Evolutionary conservation across 1,140 invertebrate species (phyloP).

Genomic region (Drosophila bocki): DNA sequence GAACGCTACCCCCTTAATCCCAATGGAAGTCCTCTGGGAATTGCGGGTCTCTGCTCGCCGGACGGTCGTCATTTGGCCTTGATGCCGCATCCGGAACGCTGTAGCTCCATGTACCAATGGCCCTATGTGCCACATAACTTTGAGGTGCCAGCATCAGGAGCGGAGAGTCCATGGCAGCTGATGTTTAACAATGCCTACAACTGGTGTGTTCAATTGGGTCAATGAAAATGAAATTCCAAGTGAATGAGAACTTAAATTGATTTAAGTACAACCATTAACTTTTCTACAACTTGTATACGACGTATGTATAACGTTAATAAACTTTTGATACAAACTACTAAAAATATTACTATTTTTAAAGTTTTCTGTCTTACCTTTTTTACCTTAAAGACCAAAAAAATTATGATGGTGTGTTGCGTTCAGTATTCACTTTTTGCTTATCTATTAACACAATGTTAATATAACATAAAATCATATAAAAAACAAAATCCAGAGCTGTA

Average conservation of each 20-base stretch:
- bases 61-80: constrained; percentile 97
- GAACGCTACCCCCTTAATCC: constrained; percentile 96
- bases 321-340: constrained; percentile 1
- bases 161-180: constrained; percentile 94
- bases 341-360: too few species aligned
- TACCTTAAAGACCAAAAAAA: not conserved
- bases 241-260: not conserved
- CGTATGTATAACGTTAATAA: not conserved
- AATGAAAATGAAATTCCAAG: constrained; percentile 3
- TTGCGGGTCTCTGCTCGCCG: constrained; percentile 94
- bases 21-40: constrained; percentile 92
- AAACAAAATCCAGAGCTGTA: not conserved
- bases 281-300: constrained; percentile 12
- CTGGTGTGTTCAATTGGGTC: constrained; percentile 87
- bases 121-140: constrained; percentile 88
- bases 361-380: not conserved
- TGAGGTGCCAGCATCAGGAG: constrained; percentile 59
- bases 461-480: not conserved
- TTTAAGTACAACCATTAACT: not conserved
- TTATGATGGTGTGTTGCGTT: not conserved
- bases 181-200: constrained; percentile 96
- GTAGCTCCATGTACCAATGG: constrained; percentile 94
- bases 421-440: not conserved
- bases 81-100: constrained; percentile 99
- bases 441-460: constrained; percentile 2